A percentile compares a stretch with the other conserved stretches of the same genome.
phyloP scores from a whole-genome alignment of 2,888 invertebrate genomes.

The Unio delphinus region DNA sequence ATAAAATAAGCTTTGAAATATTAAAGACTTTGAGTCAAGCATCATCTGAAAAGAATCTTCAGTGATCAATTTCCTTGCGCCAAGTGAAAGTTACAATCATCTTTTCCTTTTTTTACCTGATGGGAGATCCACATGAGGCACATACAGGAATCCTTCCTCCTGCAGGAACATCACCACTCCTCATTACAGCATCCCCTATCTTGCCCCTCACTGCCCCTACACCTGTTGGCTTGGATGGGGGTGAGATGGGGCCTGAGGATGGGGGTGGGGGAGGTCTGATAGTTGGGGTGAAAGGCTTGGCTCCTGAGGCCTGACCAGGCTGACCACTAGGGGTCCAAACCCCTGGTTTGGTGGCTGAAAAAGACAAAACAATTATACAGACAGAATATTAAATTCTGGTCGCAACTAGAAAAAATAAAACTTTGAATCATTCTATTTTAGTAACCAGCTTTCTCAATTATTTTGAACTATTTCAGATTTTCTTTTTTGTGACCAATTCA shows the following conservation, averaged over 20 bases:
- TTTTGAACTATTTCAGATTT: too few relatives aligned
- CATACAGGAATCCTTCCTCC: constrained; percentile 50
- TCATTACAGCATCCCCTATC: constrained; percentile 59
- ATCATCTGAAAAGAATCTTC: too few relatives aligned
- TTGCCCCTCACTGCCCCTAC: constrained; percentile 59
- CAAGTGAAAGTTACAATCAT: too few relatives aligned
- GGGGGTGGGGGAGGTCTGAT: constrained; percentile 34
- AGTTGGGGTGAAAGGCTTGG: constrained; percentile 38
- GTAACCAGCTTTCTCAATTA: too few relatives aligned
- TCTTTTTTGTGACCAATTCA: too few relatives aligned
- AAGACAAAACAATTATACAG: not conserved
- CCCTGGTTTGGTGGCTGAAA: constrained; percentile 45
- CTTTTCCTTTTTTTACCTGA: constrained; percentile 43
- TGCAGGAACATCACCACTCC: constrained; percentile 38
- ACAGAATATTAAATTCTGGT: not conserved
- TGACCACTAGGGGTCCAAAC: constrained; percentile 49
- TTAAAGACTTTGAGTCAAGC: too few relatives aligned
- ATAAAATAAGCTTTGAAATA: too few relatives aligned
- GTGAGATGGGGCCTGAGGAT: constrained; percentile 24
- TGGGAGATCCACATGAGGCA: constrained; percentile 56
- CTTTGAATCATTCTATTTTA: too few relatives aligned
- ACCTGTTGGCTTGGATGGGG: constrained; percentile 54
- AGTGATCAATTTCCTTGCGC: too few relatives aligned
- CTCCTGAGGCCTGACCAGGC: constrained; percentile 32
- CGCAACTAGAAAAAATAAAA: too few relatives aligned